A percentile compares a stretch with the other conserved stretches of the same genome.
Conservation (phyloP, 2,888 invertebrate genomes). For the Rhingia rostrata region DNA sequence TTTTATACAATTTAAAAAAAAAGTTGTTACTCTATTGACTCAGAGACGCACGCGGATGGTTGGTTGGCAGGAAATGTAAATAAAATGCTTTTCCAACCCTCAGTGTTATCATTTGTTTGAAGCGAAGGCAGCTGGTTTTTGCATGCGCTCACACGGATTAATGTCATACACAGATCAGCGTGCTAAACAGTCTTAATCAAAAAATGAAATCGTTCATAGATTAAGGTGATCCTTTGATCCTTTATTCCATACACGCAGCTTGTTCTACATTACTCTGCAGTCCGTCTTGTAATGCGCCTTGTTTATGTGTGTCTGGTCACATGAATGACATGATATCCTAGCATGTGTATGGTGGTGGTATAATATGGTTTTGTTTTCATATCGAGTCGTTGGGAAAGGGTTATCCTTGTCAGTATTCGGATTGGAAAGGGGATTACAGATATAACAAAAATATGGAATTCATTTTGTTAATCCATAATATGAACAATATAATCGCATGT, state of each 20-base stretch:
- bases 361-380: constrained; percentile 52
- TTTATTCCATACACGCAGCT: constrained; percentile 64
- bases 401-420: constrained; percentile 59
- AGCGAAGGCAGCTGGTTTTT: constrained; percentile 66
- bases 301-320: constrained; percentile 13
- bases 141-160: constrained; percentile 77
- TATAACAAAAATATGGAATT: constrained; percentile 24
- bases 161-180: constrained; percentile 79
- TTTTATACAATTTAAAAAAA: constrained; percentile 34
- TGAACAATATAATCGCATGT: constrained; percentile 24
- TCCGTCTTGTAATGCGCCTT: constrained; percentile 44
- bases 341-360: constrained; percentile 1
- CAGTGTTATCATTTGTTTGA: constrained; percentile 55
- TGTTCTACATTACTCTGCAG: constrained; percentile 48
- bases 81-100: constrained; percentile 54
- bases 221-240: constrained; percentile 82
- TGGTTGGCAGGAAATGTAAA: constrained; percentile 62
- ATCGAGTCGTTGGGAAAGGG: constrained; percentile 37
- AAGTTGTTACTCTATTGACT: constrained; percentile 46
- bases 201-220: constrained; percentile 76
- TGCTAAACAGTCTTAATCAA: constrained; percentile 74
- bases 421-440: constrained; percentile 44
- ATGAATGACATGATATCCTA: constrained; percentile 9
- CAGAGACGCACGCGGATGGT: constrained; percentile 56
- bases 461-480: constrained; percentile 40